Conservation (phyloP, 2,113 vertebrate species). For the Bombycilla garrulus region DNA sequence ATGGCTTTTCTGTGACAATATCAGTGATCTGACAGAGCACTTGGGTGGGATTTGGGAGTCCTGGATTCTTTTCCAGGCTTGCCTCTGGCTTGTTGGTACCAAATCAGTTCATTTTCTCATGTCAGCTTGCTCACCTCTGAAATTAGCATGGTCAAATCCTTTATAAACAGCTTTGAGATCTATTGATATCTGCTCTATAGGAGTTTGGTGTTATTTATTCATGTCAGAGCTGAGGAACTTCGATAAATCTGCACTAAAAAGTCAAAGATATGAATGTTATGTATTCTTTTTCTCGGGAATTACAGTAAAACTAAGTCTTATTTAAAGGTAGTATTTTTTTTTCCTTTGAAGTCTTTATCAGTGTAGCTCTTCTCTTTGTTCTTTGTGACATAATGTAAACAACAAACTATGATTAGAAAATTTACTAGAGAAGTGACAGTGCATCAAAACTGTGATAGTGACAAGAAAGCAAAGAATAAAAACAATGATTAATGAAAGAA, state of each 20-base stretch:
- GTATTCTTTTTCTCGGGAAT: background rate
- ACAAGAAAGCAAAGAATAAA: constrained; percentile 20
- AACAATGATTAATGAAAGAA: constrained; percentile 8
- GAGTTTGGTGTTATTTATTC: background rate
- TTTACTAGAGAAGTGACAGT: background rate
- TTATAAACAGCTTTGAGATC: background rate
- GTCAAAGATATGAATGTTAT: background rate
- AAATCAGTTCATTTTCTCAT: background rate
- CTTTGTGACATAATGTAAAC: constrained; percentile 15
- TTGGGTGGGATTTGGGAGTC: background rate
- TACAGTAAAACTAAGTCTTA: background rate
- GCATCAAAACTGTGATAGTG: background rate
- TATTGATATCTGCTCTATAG: background rate
- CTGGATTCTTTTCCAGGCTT: background rate
- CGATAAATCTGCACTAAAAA: background rate
- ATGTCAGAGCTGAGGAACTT: background rate
- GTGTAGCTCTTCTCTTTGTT: background rate
- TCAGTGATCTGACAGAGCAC: background rate
- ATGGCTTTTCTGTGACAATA: background rate
- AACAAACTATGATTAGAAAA: background rate
- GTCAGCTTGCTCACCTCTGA: background rate
- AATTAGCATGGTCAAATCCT: background rate
- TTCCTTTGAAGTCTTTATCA: constrained; percentile 9
- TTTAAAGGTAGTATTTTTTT: background rate
- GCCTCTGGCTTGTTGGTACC: background rate